phyloP scores from a whole-genome alignment of 2,888 invertebrate species.

The Coelinius sp. region DNA sequence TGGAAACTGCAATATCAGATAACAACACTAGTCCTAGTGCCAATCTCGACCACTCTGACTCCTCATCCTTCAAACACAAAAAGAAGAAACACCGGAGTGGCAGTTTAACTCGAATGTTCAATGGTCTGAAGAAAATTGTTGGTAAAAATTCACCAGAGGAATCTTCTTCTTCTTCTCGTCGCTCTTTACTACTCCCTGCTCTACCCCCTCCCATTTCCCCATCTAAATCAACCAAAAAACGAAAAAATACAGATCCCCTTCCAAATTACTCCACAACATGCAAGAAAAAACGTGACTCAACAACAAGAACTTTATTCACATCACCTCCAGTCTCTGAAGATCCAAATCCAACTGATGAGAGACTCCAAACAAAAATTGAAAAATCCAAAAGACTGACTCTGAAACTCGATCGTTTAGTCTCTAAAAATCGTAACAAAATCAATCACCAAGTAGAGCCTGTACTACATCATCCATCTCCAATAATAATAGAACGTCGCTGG shows the following conservation, averaged over 20 bases:
- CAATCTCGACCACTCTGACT: conserved; percentile 61
- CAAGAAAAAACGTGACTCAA: conserved; percentile 79
- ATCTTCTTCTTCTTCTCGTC: conserved; percentile 66
- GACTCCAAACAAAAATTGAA: conserved; percentile 61
- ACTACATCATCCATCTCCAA: conserved; percentile 55
- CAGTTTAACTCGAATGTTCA: conserved; percentile 82
- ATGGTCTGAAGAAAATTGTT: conserved; percentile 84
- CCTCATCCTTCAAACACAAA: conserved; percentile 70
- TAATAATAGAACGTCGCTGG: conserved; percentile 73
- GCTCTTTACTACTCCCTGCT: conserved; percentile 73
- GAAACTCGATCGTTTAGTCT: conserved; percentile 64
- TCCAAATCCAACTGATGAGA: conserved; percentile 68
- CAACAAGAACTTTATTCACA: conserved; percentile 73
- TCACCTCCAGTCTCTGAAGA: conserved; percentile 71
- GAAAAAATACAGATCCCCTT: conserved; percentile 74
- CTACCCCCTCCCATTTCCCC: conserved; percentile 73
- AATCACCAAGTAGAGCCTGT: conserved; percentile 52
- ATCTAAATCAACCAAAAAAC: conserved; percentile 77
- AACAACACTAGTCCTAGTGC: conserved; percentile 58
- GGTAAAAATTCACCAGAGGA: conserved; percentile 76
- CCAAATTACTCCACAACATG: background rate
- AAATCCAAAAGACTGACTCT: conserved; percentile 64
- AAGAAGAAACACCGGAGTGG: conserved; percentile 87
- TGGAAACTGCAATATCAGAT: conserved; percentile 68
- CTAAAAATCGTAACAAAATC: conserved; percentile 53